Percentiles rank a stretch among this genome's conserved stretches.
Conservation (phyloP, 2,797 vertebrate species). For the Mus caroli region DNA sequence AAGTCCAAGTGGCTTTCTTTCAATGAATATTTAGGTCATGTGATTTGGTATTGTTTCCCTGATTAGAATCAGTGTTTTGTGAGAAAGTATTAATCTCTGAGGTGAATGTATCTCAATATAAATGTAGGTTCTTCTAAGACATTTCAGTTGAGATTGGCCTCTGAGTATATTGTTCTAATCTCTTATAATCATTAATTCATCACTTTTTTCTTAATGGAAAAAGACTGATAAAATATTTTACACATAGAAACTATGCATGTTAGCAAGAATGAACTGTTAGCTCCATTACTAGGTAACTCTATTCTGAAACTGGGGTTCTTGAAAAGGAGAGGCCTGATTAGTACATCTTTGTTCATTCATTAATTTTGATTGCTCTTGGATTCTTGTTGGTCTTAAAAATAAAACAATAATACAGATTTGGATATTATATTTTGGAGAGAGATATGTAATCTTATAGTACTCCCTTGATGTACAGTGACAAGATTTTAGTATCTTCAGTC, state of each 20-base stretch:
- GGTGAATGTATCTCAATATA: background rate
- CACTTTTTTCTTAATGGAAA: background rate
- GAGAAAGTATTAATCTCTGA: background rate
- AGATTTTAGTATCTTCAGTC: background rate
- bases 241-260: background rate
- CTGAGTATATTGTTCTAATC: background rate
- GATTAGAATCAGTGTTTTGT: background rate
- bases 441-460: background rate
- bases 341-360: background rate
- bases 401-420: background rate
- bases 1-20: background rate
- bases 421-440: background rate
- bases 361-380: background rate
- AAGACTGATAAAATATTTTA: background rate
- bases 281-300: accelerated
- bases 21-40: background rate
- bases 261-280: background rate
- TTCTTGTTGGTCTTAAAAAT: background rate
- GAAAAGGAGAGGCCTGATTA: background rate
- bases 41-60: background rate
- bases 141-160: background rate
- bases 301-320: background rate
- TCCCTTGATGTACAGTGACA: background rate
- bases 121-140: background rate
- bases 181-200: background rate